Evolutionary conservation across 2,888 invertebrate genomes (phyloP).

Genomic region (Cerceris rybyensis): DNA sequence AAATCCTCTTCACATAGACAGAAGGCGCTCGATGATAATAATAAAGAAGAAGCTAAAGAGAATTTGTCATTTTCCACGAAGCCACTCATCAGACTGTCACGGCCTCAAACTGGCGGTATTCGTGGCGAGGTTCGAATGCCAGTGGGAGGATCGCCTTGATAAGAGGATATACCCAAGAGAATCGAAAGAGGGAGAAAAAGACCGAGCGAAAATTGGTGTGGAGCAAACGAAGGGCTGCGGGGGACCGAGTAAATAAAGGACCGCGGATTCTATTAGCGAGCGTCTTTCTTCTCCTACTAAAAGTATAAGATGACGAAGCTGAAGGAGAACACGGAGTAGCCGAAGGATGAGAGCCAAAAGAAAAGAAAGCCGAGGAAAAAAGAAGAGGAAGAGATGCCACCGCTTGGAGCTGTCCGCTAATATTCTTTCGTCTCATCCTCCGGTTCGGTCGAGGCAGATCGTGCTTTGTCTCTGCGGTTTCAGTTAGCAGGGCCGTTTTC

Average conservation of each 20-base stretch:
- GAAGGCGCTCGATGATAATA: background rate
- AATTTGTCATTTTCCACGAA: constrained; percentile 37
- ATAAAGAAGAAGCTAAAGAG: constrained; percentile 9
- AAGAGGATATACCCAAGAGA: constrained; percentile 24
- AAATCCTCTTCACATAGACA: too few relatives aligned
- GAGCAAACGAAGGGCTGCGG: constrained; percentile 65
- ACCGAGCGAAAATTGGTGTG: constrained; percentile 65
- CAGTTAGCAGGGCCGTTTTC: constrained; percentile 44
- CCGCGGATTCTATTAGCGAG: constrained; percentile 75
- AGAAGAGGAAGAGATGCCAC: constrained; percentile 53
- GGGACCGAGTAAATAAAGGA: constrained; percentile 73
- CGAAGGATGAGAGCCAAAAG: constrained; percentile 24
- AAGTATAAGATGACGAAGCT: constrained; percentile 53
- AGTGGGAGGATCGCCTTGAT: constrained; percentile 37
- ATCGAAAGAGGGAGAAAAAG: constrained; percentile 35
- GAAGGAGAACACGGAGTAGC: constrained; percentile 25
- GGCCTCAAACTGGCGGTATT: constrained; percentile 4
- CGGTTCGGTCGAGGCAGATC: constrained; percentile 49
- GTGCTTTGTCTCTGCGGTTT: constrained; percentile 75
- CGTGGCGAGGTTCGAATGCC: constrained; percentile 10
- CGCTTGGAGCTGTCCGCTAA: constrained; percentile 66
- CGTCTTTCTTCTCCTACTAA: constrained; percentile 49
- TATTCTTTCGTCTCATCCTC: constrained; percentile 65
- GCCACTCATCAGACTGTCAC: constrained; percentile 16
- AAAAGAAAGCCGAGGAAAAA: constrained; percentile 23